Conservation (phyloP, 2,797 vertebrate genomes). For the Pangasius macronema region DNA sequence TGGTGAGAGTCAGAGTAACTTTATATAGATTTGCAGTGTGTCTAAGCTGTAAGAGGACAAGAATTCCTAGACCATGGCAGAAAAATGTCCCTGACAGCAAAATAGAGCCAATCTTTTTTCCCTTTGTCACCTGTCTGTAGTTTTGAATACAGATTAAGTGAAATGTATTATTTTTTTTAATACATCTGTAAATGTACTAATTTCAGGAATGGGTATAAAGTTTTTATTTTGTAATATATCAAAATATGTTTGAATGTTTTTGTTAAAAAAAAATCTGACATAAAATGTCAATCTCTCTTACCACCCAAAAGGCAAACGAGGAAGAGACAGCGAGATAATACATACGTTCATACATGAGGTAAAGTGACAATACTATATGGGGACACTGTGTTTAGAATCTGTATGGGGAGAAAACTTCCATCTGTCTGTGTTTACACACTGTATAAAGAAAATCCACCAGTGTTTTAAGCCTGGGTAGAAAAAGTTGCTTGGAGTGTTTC, state of each 20-base stretch:
- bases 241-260: not conserved
- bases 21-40: not conserved
- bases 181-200: not conserved
- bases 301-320: too few relatives aligned
- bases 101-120: not conserved
- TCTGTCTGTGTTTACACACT: not conserved
- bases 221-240: not conserved
- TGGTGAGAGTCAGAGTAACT: not conserved
- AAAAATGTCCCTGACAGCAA: not conserved
- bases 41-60: not conserved
- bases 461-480: not conserved
- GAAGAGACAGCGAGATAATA: not conserved
- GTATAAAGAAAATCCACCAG: not conserved
- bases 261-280: too few relatives aligned
- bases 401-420: not conserved
- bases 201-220: not conserved
- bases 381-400: not conserved
- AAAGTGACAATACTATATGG: not conserved
- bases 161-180: not conserved
- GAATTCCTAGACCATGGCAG: not conserved
- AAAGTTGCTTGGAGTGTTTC: not conserved
- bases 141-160: not conserved
- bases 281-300: too few relatives aligned
- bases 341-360: not conserved
- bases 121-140: not conserved